Evolutionary conservation across 2,888 invertebrate species (phyloP).

Genomic region (Panzeria rudis): DNA sequence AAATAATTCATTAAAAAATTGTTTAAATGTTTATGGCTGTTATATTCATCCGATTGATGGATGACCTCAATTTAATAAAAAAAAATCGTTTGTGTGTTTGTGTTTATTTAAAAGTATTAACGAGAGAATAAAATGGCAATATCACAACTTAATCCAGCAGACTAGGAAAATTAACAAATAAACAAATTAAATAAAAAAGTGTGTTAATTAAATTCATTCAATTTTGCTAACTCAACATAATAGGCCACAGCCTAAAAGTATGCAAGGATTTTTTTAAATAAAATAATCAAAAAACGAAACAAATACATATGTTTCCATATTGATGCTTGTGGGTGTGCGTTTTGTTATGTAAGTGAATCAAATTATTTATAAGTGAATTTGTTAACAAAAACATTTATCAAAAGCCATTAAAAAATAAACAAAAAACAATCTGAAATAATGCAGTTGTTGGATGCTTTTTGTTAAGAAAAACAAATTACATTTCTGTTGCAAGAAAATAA

Average conservation of each 20-base stretch:
- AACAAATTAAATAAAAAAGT: slow-evolving; percentile 44
- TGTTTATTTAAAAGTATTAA: slow-evolving; percentile 23
- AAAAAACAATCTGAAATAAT: not conserved
- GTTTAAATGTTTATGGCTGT: slow-evolving; percentile 58
- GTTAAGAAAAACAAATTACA: slow-evolving; percentile 34
- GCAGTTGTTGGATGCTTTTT: slow-evolving; percentile 19
- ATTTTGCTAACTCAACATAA: not conserved
- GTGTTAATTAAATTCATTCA: slow-evolving; percentile 52
- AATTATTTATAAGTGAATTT: slow-evolving; percentile 19
- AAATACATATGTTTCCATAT: not conserved
- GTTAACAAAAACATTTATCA: not conserved
- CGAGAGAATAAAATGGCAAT: slow-evolving; percentile 11
- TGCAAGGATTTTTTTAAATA: slow-evolving; percentile 10
- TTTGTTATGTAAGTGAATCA: not conserved
- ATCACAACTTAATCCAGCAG: not conserved
- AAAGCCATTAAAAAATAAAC: not conserved
- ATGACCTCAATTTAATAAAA: slow-evolving; percentile 64
- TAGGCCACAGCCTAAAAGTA: slow-evolving; percentile 25
- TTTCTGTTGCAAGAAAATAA: slow-evolving; percentile 14
- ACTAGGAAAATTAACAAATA: slow-evolving; percentile 40
- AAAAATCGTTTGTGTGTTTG: slow-evolving; percentile 20
- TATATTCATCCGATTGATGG: slow-evolving; percentile 65
- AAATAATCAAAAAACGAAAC: slow-evolving; percentile 17
- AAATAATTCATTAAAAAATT: slow-evolving; percentile 45
- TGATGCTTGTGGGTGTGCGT: not conserved